These are phyloP conservation scores for Drosophila dives DNA, from an alignment of 2,888 invertebrate species.

Conservation along the genomic window DNA sequence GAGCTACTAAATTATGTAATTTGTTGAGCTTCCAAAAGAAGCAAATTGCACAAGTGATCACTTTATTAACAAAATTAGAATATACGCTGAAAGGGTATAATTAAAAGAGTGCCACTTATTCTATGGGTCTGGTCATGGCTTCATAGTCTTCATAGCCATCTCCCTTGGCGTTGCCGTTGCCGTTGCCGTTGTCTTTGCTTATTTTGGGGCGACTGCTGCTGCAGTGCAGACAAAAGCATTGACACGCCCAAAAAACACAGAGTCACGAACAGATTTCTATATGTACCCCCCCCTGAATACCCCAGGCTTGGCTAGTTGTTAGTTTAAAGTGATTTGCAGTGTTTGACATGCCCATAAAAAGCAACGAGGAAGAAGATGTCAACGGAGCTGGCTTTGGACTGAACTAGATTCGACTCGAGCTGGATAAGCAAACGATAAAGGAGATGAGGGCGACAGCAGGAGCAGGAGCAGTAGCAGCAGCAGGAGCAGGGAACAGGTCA, in stretches of 20 bases:
- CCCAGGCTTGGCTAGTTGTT: constrained; percentile 58
- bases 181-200: not conserved
- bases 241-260: constrained; percentile 56
- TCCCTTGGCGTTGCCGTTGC: not conserved
- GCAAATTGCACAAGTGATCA: not conserved
- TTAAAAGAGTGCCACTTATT: not conserved
- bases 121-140: not conserved
- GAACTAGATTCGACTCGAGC: constrained; percentile 3
- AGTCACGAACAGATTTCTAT: constrained; percentile 6
- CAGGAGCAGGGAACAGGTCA: constrained; percentile 23
- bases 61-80: constrained; percentile 3
- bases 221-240: constrained; percentile 67
- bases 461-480: not conserved
- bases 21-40: not conserved
- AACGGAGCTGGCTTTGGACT: constrained; percentile 33
- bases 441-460: not conserved
- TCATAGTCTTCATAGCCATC: not conserved
- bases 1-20: not conserved
- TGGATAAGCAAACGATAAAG: not conserved
- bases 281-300: constrained; percentile 11
- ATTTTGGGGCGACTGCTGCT: constrained; percentile 62
- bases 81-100: not conserved
- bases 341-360: constrained; percentile 80
- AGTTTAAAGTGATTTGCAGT: constrained; percentile 81
- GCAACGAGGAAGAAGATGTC: constrained; percentile 62